Evolutionary conservation across 2,797 vertebrate species (phyloP).

Genomic region (Phrynocephalus vlangalii): DNA sequence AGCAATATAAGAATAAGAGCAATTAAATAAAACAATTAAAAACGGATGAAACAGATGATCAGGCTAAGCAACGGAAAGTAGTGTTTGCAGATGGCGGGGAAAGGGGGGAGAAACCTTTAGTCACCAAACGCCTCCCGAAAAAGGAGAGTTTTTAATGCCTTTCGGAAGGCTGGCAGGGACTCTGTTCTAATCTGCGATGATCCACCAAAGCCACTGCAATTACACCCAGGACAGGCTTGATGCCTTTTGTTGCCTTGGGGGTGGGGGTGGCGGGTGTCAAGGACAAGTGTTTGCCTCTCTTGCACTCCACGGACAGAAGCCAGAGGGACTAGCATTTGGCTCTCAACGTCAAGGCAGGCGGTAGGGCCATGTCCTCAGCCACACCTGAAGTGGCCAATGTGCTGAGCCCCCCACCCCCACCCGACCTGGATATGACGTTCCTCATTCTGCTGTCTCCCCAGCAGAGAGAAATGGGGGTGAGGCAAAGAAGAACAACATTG

Average conservation of each 20-base stretch:
- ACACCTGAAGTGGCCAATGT: neutral
- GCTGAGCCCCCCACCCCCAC: too few relatives aligned
- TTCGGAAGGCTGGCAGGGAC: too few relatives aligned
- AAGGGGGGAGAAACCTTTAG: too few relatives aligned
- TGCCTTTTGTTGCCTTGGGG: neutral
- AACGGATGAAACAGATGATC: too few relatives aligned
- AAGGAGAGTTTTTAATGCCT: too few relatives aligned
- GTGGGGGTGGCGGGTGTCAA: neutral
- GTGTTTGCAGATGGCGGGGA: too few relatives aligned
- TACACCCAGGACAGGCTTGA: neutral
- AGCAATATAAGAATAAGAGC: too few relatives aligned
- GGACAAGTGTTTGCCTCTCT: neutral
- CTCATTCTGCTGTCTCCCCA: neutral
- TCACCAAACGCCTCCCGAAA: too few relatives aligned
- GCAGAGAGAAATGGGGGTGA: neutral
- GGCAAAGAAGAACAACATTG: neutral
- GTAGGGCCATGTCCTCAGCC: neutral
- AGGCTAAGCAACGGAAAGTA: too few relatives aligned
- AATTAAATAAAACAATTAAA: too few relatives aligned
- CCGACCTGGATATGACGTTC: too few relatives aligned
- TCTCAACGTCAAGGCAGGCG: neutral
- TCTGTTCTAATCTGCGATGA: neutral
- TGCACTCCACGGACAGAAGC: neutral
- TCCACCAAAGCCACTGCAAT: neutral
- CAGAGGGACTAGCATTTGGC: neutral